Percentiles rank a stretch among this genome's conserved stretches.
Conservation (phyloP, 1,140 invertebrate genomes). For the Thrips palmi region DNA sequence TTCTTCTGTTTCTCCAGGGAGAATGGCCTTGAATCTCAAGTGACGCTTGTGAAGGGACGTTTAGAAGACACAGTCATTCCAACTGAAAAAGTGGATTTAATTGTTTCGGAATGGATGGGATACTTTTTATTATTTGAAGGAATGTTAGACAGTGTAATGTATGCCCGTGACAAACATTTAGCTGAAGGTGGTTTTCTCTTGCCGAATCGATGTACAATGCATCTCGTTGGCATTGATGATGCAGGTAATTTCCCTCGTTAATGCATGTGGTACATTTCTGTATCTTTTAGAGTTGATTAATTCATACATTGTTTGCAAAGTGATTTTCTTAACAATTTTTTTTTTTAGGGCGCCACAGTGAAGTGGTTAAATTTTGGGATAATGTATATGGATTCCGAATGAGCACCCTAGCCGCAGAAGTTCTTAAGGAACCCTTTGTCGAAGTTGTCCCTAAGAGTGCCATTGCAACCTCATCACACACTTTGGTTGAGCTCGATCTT, state of each 20-base stretch:
- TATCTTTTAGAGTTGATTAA: slow-evolving; percentile 11
- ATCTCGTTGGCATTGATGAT: slow-evolving; percentile 76
- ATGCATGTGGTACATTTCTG: slow-evolving; percentile 15
- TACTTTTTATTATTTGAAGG: slow-evolving; percentile 96
- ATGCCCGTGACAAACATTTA: slow-evolving; percentile 84
- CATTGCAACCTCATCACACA: slow-evolving; percentile 50
- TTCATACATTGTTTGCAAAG: slow-evolving; percentile 14
- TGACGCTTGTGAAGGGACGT: slow-evolving; percentile 64
- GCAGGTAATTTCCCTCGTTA: no score
- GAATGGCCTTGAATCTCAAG: slow-evolving; percentile 50
- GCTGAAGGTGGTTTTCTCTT: slow-evolving; percentile 58
- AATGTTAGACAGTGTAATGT: slow-evolving; percentile 85
- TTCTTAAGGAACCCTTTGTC: slow-evolving; percentile 74
- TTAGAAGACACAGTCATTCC: slow-evolving; percentile 75
- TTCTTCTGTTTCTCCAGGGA: slow-evolving; percentile 37
- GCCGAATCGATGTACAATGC: slow-evolving; percentile 79
- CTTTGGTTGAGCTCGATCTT: slow-evolving; percentile 56
- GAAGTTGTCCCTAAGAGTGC: slow-evolving; percentile 60
- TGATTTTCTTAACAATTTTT: slow-evolving; percentile 7
- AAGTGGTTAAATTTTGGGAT: slow-evolving; percentile 76
- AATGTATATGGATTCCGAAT: slow-evolving; percentile 96
- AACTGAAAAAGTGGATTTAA: slow-evolving; percentile 78
- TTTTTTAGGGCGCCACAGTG: slow-evolving; percentile 41
- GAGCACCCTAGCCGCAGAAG: slow-evolving; percentile 79
- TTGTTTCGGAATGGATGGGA: slow-evolving; percentile 99